Evolutionary conservation across 2,888 invertebrate genomes (phyloP).

Genomic region (Eupithecia abbreviata): DNA sequence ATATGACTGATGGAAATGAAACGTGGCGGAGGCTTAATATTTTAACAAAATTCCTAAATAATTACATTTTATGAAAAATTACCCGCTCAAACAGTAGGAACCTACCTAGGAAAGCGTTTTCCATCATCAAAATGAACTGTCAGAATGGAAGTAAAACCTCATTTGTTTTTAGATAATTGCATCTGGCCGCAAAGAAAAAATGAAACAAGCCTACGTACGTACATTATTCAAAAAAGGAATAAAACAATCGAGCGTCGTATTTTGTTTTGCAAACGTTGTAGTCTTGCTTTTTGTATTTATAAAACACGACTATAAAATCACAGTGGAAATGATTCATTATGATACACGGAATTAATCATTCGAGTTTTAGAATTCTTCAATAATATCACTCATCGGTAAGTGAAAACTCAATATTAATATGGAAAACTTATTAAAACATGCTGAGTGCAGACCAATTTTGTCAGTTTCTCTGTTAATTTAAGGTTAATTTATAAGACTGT

Average conservation of each 20-base stretch:
- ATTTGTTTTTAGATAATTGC: slow-evolving; percentile 22
- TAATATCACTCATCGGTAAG: neutral
- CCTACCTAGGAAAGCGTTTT: slow-evolving; percentile 9
- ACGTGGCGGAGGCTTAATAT: slow-evolving; percentile 22
- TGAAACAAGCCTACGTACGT: neutral
- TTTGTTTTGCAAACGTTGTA: neutral
- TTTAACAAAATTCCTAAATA: slow-evolving; percentile 27
- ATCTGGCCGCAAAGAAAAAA: slow-evolving; percentile 22
- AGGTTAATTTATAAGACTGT: too few relatives aligned
- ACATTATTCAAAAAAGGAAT: neutral
- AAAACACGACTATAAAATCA: neutral
- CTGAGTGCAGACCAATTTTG: too few relatives aligned
- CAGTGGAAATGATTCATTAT: neutral
- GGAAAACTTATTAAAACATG: too few relatives aligned
- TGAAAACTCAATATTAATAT: neutral
- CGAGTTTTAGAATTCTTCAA: neutral
- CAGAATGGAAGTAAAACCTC: slow-evolving; percentile 11
- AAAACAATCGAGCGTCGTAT: neutral
- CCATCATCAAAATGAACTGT: slow-evolving; percentile 28
- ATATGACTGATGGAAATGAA: slow-evolving; percentile 38
- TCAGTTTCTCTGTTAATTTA: too few relatives aligned
- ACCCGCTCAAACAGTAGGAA: slow-evolving; percentile 12
- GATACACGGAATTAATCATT: neutral
- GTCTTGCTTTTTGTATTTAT: neutral
- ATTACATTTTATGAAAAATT: slow-evolving; percentile 25